Evolutionary conservation across 2,888 invertebrate species (phyloP), one percentile per base, ranked within the genome.

Genomic region (Spodoptera exigua): DNA sequence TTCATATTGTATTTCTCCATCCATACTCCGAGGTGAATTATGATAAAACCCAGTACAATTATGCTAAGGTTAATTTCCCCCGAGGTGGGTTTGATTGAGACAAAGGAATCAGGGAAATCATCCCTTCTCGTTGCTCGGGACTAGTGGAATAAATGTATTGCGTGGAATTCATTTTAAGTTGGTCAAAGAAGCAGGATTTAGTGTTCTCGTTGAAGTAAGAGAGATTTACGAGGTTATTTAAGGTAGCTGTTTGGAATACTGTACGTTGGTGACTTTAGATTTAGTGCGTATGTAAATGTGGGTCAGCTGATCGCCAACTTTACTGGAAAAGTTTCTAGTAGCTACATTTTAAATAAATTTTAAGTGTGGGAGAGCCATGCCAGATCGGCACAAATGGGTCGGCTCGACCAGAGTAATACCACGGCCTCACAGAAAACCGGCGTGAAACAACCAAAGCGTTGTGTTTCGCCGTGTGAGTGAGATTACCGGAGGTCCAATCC

Each of bases 11-110:
- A 60, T 55, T 44, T 44, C 48, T 34, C 21, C 43, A 41, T 47
- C 35, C 41, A 32, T 51, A 58, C 46, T 47, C 46, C 48, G 57
- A 55, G 61, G 59, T 66, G 63, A 78, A 79, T 78, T 76, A 71
- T 79, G 51, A 76, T 74, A 78, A 79, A 72, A 65, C 69, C 59
- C 58, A 70, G 66, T 64, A 73, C 76, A 74, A 80, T 82, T 80
- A 80, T 79, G 66, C 71, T 62, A 70, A 81, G 76, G 80, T 78
- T 83, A 81, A 86, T 86, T 85, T 85, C 84, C 83, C 85, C 58
- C 52, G 84, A 80, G 78, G 74, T 74, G 48, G 68, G 68, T 60
- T 74, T 74, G 74, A 74, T 74, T 76, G 74, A 78, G 80, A 82
- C 76, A 80, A 80, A 79, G 78, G 76, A 80, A 80, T 76, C 67